A percentile compares a stretch with the other conserved stretches of the same genome.
These are phyloP conservation scores for Eubucco bourcierii DNA, from an alignment of 2,113 vertebrate species.

Conservation along the genomic window DNA sequence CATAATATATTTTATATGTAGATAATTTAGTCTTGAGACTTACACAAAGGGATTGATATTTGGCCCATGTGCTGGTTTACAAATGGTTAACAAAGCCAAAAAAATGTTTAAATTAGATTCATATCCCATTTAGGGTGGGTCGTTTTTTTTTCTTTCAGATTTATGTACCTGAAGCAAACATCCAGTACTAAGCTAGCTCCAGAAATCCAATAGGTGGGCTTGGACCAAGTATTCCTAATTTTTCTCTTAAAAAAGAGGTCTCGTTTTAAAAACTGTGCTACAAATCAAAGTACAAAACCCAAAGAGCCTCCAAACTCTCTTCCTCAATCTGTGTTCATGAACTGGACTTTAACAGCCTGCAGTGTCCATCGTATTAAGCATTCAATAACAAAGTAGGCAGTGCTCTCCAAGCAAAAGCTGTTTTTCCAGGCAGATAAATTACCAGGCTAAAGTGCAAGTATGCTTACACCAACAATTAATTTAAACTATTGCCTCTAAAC, in stretches of 20 bases:
- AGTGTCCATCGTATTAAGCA: not conserved
- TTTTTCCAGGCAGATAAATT: constrained; percentile 12
- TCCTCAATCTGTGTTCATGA: not conserved
- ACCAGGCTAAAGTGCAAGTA: not conserved
- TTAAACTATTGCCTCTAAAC: constrained; percentile 24
- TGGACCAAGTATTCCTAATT: not conserved
- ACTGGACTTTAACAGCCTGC: not conserved
- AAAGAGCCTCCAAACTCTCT: not conserved
- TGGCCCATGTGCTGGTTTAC: not conserved
- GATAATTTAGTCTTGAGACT: not conserved
- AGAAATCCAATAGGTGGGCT: not conserved
- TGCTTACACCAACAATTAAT: not conserved
- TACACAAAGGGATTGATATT: not conserved
- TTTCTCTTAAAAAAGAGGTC: not conserved
- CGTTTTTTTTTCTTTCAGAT: not conserved
- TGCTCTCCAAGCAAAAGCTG: not conserved
- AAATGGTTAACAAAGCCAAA: not conserved
- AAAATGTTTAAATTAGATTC: not conserved
- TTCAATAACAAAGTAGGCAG: not conserved
- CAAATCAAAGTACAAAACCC: not conserved
- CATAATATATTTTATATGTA: no score
- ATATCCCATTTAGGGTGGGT: not conserved
- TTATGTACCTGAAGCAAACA: not conserved
- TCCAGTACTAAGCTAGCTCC: not conserved
- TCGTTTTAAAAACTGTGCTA: not conserved